These are phyloP conservation scores for Drosophila ezoana DNA, from an alignment of 2,888 invertebrate species.

Conservation along the genomic window DNA sequence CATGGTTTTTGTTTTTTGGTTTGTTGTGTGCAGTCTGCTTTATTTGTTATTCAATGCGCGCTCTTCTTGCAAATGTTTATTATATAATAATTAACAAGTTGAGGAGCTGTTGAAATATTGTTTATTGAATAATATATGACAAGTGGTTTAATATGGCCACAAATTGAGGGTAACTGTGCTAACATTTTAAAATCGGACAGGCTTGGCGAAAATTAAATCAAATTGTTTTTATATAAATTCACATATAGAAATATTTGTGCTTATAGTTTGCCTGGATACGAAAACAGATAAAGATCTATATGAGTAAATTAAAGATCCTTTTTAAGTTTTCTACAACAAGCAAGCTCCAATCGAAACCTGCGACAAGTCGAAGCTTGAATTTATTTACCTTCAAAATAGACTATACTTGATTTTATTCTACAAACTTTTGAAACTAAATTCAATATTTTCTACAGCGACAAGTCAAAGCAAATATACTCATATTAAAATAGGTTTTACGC, in stretches of 20 bases:
- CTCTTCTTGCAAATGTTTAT: slow-evolving; percentile 53
- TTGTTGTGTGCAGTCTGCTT: slow-evolving; percentile 21
- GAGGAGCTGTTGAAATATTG: slow-evolving; percentile 51
- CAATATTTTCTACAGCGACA: too few relatives aligned
- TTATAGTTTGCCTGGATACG: neutral
- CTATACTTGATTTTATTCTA: too few relatives aligned
- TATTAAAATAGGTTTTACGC: neutral
- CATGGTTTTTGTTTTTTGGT: slow-evolving; percentile 57
- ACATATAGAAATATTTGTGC: neutral
- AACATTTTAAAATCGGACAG: neutral
- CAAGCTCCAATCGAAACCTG: too few relatives aligned
- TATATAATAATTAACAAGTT: slow-evolving; percentile 69
- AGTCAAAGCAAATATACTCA: too few relatives aligned
- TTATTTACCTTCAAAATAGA: too few relatives aligned
- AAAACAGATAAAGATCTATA: too few relatives aligned
- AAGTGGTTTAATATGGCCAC: neutral
- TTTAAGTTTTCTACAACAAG: too few relatives aligned
- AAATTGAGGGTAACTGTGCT: slow-evolving; percentile 4
- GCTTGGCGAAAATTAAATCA: too few relatives aligned
- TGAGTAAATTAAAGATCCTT: neutral
- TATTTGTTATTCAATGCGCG: slow-evolving; percentile 67
- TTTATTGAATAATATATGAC: slow-evolving; percentile 50
- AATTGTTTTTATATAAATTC: too few relatives aligned
- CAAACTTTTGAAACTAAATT: too few relatives aligned
- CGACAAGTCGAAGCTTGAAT: too few relatives aligned